Evolutionary conservation across 2,797 vertebrate species (phyloP).

Genomic region (Anabas testudineus): DNA sequence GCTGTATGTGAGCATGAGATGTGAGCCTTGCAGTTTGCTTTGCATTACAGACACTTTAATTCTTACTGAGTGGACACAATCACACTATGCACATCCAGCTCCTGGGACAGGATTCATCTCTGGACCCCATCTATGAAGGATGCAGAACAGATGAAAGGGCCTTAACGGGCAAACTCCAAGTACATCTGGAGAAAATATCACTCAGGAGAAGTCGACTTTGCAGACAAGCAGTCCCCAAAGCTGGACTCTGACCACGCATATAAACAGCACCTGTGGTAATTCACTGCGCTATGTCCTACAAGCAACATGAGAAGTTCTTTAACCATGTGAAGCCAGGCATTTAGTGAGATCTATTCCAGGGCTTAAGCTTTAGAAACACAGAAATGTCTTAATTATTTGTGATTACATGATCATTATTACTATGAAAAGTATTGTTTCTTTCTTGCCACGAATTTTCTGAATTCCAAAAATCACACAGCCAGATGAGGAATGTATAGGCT

Average conservation of each 20-base stretch:
- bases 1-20: conserved; percentile 70
- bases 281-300: conserved; percentile 21
- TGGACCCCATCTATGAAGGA: conserved; percentile 20
- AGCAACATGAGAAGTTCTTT: conserved; percentile 36
- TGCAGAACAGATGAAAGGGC: conserved; percentile 54
- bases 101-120: conserved; percentile 34
- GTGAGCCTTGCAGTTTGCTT: conserved; percentile 37
- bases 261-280: conserved; percentile 62
- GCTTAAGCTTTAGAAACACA: conserved; percentile 11
- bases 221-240: conserved; percentile 39
- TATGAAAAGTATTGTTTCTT: conserved; percentile 26
- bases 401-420: conserved; percentile 45
- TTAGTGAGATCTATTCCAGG: conserved; percentile 21
- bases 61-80: conserved; percentile 39
- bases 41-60: conserved; percentile 44
- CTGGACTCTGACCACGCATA: conserved; percentile 42
- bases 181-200: conserved; percentile 61
- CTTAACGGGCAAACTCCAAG: conserved; percentile 23
- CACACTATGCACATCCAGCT: conserved; percentile 28
- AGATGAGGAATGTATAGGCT: conserved; percentile 57
- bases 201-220: conserved; percentile 30
- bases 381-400: conserved; percentile 19
- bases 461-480: conserved; percentile 38
- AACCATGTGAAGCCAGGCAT: conserved; percentile 17
- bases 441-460: conserved; percentile 6